These are phyloP conservation scores for Eucriotettix oculatus DNA, from an alignment of 2,888 invertebrate genomes.

Conservation along the genomic window DNA sequence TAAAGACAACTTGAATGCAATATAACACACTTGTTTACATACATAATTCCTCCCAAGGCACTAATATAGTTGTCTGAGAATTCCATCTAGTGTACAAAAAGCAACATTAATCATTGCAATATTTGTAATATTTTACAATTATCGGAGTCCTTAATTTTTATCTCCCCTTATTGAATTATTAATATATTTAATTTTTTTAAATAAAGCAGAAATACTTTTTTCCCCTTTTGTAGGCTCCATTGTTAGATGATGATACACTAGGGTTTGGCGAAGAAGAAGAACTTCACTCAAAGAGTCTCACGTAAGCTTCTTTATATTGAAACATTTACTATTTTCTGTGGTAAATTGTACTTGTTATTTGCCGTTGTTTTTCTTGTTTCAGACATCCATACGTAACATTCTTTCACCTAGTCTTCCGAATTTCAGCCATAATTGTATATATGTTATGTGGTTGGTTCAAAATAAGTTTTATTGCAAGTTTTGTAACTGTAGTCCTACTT, in stretches of 20 bases:
- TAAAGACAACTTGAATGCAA: no score
- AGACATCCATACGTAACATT: constrained; percentile 87
- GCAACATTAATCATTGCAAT: no score
- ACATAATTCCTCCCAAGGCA: no score
- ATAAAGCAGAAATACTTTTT: neutral
- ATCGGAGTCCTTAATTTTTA: no score
- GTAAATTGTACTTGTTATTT: constrained; percentile 5
- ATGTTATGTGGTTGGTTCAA: constrained; percentile 82
- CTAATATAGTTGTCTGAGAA: no score
- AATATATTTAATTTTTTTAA: no score
- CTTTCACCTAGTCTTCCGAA: constrained; percentile 80
- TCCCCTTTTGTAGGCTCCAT: constrained; percentile 48
- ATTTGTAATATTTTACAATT: no score
- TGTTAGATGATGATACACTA: constrained; percentile 66
- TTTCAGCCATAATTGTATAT: constrained; percentile 69
- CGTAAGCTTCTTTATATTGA: constrained; percentile 20
- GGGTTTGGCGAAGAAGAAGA: constrained; percentile 69
- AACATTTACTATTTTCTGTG: neutral
- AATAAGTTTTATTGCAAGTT: constrained; percentile 87
- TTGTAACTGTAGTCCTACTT: constrained; percentile 75
- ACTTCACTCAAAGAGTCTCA: constrained; percentile 10
- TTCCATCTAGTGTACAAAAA: no score
- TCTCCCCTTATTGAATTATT: no score
- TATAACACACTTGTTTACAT: no score
- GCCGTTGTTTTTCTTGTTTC: constrained; percentile 22